Evolutionary conservation across 1,140 invertebrate genomes (phyloP).

Genomic region (Euura lappo): DNA sequence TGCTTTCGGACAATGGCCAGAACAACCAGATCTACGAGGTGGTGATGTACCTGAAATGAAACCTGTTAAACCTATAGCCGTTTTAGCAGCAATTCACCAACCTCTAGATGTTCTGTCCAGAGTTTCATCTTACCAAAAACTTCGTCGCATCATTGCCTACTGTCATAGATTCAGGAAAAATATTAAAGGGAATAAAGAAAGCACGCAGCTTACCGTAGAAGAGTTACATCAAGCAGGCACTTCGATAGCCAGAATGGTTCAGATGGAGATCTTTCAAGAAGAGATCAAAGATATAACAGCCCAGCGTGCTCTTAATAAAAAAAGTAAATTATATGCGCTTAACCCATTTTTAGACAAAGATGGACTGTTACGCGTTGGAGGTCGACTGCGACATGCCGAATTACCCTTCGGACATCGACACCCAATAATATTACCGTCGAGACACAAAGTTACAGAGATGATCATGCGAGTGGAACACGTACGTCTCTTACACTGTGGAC

Average conservation of each 20-base stretch:
- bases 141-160: background rate
- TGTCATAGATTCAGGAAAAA: background rate
- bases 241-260: background rate
- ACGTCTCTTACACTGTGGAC: conserved; percentile 40
- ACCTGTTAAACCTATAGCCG: no score
- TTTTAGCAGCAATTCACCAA: no score
- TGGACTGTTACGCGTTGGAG: conserved; percentile 27
- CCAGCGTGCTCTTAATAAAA: background rate
- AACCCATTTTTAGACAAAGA: conserved; percentile 23
- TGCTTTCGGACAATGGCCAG: no score
- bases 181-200: background rate
- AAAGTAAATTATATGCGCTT: background rate
- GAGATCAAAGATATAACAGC: background rate
- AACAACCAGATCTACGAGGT: background rate
- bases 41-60: background rate
- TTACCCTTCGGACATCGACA: conserved; percentile 22
- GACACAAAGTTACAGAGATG: conserved; percentile 22
- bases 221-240: background rate
- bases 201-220: background rate
- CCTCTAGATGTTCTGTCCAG: background rate
- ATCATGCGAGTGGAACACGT: conserved; percentile 42
- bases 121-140: background rate
- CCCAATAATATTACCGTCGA: conserved; percentile 26
- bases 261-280: background rate
- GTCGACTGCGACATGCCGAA: conserved; percentile 21